phyloP scores from a whole-genome alignment of 1,140 invertebrate species.

The Teleogryllus occipitalis region DNA sequence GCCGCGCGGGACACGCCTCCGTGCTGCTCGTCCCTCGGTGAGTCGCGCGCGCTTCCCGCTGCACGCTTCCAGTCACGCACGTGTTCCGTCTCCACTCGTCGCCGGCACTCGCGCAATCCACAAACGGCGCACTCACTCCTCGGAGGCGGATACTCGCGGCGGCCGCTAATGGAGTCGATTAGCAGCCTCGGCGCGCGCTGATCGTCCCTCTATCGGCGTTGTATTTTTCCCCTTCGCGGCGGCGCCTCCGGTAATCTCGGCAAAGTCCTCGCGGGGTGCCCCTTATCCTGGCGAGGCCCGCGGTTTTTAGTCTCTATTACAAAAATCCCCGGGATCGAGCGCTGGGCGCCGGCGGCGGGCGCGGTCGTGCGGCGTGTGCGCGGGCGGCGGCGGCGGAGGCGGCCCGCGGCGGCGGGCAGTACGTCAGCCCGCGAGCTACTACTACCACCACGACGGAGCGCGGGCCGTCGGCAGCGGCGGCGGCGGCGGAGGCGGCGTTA shows the following conservation, averaged over 20 bases:
- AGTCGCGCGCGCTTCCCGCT: background rate
- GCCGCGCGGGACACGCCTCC: background rate
- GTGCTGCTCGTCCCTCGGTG: background rate
- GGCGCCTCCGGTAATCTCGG: background rate
- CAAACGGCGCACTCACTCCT: too few species aligned
- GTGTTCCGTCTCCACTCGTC: too few species aligned
- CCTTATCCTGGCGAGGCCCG: slow-evolving; percentile 8
- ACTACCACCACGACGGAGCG: background rate
- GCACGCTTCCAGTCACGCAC: too few species aligned
- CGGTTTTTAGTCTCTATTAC: slow-evolving; percentile 17
- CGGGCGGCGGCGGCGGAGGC: too few species aligned
- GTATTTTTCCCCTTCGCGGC: background rate
- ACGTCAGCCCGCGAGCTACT: slow-evolving; percentile 10
- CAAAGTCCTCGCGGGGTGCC: background rate
- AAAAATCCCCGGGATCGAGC: slow-evolving; percentile 11
- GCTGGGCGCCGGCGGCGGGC: too few species aligned
- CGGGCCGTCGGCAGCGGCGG: background rate
- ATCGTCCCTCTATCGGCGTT: background rate
- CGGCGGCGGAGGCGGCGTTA: slow-evolving; percentile 10
- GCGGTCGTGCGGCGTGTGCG: background rate
- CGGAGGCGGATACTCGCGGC: too few species aligned
- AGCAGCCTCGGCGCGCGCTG: too few species aligned
- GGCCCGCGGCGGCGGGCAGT: background rate
- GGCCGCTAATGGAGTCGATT: too few species aligned
- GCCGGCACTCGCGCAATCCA: too few species aligned